These are phyloP conservation scores for Diacarnus erythraeanus DNA, from an alignment of 37 sponge, comb jelly and placozoan genomes.

Conservation along the genomic window DNA sequence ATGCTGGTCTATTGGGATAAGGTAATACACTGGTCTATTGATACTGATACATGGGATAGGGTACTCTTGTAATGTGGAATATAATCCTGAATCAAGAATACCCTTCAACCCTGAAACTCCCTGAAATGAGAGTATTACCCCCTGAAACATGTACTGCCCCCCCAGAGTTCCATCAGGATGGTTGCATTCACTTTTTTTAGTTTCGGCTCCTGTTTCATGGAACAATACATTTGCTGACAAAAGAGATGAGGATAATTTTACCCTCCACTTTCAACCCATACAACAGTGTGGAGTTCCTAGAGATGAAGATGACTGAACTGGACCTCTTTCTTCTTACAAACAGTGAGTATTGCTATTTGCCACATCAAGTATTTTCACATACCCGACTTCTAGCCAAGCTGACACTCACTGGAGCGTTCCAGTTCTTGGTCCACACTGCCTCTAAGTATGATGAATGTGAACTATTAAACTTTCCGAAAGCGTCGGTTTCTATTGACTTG, in stretches of 20 bases:
- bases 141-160: no score
- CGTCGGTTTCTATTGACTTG: slow-evolving; percentile 18
- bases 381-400: slow-evolving; percentile 38
- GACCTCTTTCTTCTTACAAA: slow-evolving; percentile 29
- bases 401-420: slow-evolving; percentile 54
- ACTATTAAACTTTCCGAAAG: slow-evolving; percentile 63
- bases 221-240: slow-evolving; percentile 36
- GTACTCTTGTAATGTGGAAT: no score
- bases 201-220: slow-evolving; percentile 82
- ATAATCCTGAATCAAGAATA: no score
- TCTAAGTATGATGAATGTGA: slow-evolving; percentile 91
- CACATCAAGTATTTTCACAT: neutral
- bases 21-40: no score
- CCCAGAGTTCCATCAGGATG: no score
- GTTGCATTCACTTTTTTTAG: slow-evolving; percentile 5
- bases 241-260: slow-evolving; percentile 34
- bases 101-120: no score
- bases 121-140: no score
- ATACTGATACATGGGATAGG: no score
- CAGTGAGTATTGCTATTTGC: slow-evolving; percentile 24
- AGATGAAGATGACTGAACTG: slow-evolving; percentile 38
- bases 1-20: no score
- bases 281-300: slow-evolving; percentile 77
- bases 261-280: slow-evolving; percentile 86
- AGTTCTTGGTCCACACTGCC: slow-evolving; percentile 83